Evolutionary conservation across 1,140 invertebrate genomes (phyloP).

Genomic region (Drosophila melanica): DNA sequence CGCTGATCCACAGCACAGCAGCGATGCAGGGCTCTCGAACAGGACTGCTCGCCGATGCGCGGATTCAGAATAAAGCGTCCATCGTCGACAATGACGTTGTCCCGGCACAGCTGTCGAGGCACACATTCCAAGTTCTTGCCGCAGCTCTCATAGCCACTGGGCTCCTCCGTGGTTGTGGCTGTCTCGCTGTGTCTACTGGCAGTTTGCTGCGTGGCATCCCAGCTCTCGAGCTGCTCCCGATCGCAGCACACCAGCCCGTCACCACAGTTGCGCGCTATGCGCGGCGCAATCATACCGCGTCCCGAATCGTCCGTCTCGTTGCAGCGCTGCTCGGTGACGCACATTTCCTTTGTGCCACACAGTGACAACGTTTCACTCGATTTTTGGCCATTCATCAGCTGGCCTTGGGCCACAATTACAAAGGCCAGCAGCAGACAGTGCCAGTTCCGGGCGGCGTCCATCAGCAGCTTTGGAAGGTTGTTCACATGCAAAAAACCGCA

Average conservation of each 20-base stretch:
- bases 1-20: constrained; percentile 54
- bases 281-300: constrained; percentile 37
- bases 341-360: constrained; percentile 44
- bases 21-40: constrained; percentile 41
- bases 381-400: constrained; percentile 23
- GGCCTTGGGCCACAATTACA: not conserved
- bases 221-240: constrained; percentile 52
- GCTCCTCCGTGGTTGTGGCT: constrained; percentile 13
- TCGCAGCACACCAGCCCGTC: constrained; percentile 48
- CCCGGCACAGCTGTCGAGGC: constrained; percentile 52
- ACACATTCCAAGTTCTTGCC: constrained; percentile 65
- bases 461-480: not conserved
- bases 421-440: constrained; percentile 23
- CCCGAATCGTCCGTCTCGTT: constrained; percentile 57
- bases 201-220: constrained; percentile 27
- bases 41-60: constrained; percentile 44
- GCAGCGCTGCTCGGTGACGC: constrained; percentile 51
- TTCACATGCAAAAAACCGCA: too few species aligned
- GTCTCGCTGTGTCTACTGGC: not conserved
- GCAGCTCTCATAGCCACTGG: constrained; percentile 54
- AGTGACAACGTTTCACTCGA: not conserved
- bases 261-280: constrained; percentile 48
- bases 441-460: not conserved
- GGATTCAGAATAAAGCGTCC: constrained; percentile 54
- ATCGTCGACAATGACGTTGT: constrained; percentile 56